These are phyloP conservation scores for Callipepla californica DNA, from an alignment of 2,113 vertebrate genomes.

Conservation along the genomic window DNA sequence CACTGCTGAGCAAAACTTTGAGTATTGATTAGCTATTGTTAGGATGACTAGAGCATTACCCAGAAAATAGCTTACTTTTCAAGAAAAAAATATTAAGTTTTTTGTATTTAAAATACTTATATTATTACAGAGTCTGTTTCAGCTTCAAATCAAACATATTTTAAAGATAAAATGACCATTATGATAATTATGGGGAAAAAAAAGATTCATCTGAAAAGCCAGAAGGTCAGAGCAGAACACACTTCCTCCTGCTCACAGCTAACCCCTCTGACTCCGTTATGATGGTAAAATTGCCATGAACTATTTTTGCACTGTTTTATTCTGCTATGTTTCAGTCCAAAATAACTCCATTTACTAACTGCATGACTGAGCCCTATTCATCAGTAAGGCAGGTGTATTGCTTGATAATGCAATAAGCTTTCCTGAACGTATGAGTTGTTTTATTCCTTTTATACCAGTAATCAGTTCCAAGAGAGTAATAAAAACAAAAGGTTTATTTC, in stretches of 20 bases:
- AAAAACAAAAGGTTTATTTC: constrained; percentile 80
- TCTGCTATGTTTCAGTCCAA: constrained; percentile 55
- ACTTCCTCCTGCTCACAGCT: constrained; percentile 28
- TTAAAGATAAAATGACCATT: background rate
- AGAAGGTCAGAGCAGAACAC: background rate
- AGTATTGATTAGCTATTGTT: background rate
- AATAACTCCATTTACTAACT: constrained; percentile 84
- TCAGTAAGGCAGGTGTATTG: constrained; percentile 82
- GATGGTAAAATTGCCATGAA: constrained; percentile 46
- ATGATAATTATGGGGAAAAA: background rate
- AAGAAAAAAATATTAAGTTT: background rate
- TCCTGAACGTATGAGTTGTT: constrained; percentile 77
- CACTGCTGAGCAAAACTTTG: background rate
- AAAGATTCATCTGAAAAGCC: constrained; percentile 3
- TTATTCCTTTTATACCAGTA: constrained; percentile 78
- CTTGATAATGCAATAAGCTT: constrained; percentile 81
- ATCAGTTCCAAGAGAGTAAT: constrained; percentile 76
- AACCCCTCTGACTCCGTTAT: constrained; percentile 39
- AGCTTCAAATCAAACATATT: background rate
- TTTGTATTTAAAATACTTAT: background rate
- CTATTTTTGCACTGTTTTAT: constrained; percentile 65
- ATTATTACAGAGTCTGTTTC: background rate
- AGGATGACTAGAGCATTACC: background rate
- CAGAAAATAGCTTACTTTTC: background rate
- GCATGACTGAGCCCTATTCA: constrained; percentile 80